Base-by-base conservation (phyloP, 92 coral and sea anemone species). In the Zoanthus sansibaricus region DNA sequence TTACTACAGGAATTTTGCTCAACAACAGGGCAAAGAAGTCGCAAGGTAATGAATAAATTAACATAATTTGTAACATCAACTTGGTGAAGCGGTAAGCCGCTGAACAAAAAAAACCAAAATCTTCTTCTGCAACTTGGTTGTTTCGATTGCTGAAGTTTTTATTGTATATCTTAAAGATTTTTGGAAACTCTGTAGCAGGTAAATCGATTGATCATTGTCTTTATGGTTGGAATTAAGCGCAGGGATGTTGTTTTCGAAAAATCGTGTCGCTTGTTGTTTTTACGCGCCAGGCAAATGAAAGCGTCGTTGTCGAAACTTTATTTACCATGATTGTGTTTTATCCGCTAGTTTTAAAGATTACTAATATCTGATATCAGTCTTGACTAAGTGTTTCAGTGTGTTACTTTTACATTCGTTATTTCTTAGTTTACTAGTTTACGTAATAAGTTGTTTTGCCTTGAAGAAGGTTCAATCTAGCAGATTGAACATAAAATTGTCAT, bases 51-150 rank as follows among this genome's bases (percentile, higher is more conserved):
- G 37, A 64, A 80, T 80, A 48, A 45, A 46, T 66, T 68, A 62
- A 45, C 52, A 62, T 62, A 80, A 30, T 15, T 18, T n/a, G 0
- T n/a, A 64, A 47, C 66, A 51, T 32, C 73, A 30, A 61, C 52
- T 62, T 79, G 18, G 10, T 87, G 83, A 85, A 87, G 93, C 88
- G 93, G 85, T 87, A 91, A 91, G 93, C 93, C 93, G 93, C 93
- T 91, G 93, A 32, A 55, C 91, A 89, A 80, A 64, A 79, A 44
- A 20, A 12, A n/a, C 37, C n/a, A 18, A n/a, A 18, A 45, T 56
- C 12, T 51, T 12, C 10, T 3, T 48, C 15, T 76, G 58, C 18
- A n/a, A n/a, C 11, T 18, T 5, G 37, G 31, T 37, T 31, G 56
- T 1, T 7, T 58, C 37, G 17, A 6, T 62, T 21, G 71, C 61